Conservation (phyloP, 1,140 invertebrate species). For the Procambarus clarkii region DNA sequence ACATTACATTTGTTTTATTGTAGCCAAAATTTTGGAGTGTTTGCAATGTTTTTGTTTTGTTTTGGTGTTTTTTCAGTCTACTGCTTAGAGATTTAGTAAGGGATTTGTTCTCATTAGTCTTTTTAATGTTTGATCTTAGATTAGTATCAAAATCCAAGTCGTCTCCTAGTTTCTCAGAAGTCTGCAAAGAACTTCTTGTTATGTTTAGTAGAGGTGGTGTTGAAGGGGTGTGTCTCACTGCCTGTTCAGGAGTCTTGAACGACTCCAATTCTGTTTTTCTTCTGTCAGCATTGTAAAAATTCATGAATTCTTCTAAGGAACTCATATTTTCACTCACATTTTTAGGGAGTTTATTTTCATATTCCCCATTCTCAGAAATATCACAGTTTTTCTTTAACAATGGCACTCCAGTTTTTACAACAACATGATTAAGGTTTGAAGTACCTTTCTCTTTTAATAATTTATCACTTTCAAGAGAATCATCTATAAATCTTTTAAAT, state of each 20-base stretch:
- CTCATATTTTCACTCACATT: neutral
- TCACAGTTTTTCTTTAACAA: neutral
- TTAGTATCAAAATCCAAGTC: neutral
- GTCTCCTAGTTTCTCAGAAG: neutral
- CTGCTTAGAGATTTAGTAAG: constrained; percentile 32
- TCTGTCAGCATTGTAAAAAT: constrained; percentile 28
- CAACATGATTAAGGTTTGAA: neutral
- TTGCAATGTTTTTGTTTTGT: neutral
- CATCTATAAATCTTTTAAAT: constrained; percentile 5
- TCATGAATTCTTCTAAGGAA: constrained; percentile 47
- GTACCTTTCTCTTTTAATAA: neutral
- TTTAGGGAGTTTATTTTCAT: neutral
- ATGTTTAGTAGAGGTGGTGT: constrained; percentile 36
- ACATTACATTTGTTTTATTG: neutral
- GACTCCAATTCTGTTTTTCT: constrained; percentile 7
- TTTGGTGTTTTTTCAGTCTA: constrained; percentile 37
- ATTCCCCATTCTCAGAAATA: neutral
- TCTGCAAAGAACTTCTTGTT: neutral
- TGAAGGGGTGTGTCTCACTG: constrained; percentile 19
- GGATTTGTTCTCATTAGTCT: neutral
- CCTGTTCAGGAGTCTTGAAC: constrained; percentile 27
- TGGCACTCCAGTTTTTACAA: neutral
- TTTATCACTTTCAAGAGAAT: neutral
- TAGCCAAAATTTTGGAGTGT: constrained; percentile 44
- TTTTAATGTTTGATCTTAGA: neutral